Base-by-base conservation (phyloP, 2,888 invertebrate genomes). In the Leistus spinibarbis region DNA sequence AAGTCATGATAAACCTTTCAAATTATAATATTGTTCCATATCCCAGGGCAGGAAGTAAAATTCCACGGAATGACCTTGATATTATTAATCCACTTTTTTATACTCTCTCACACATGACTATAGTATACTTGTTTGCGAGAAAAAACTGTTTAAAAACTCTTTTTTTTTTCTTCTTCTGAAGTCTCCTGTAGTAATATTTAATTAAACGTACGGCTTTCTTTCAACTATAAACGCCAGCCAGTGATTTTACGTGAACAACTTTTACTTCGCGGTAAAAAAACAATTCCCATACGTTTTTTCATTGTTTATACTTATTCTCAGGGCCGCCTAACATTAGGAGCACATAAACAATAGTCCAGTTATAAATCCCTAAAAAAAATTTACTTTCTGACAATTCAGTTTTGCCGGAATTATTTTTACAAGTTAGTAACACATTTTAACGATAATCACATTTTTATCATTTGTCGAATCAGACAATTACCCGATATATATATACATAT, bases 31-130 rank as follows among this genome's bases (percentile, higher is more conserved):
- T 5, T 40, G 40, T 5, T 40, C 40, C 13, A 40, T 40, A 40
- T 40, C 40, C 13, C 0, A 13, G 10, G 40, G 40, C 40, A 40
- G 60, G 20, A 60, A 60, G 60, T 20, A 5, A 5, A 60, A 60
- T 60, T 19, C 4, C 60, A 60, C 22, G 60, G n/a, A n/a, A n/a
- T n/a, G n/a, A 60, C 60, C 60, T 60, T 60, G 60, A 60, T 60
- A 20, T 19, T 20, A 60, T 60, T 20, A 60, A 60, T 60, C 60
- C 19, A 60, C 60, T 60, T 16, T 17, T 60, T 60, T 60, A 19
- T 57, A n/a, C 57, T 16, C 20, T 9, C 17, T 19, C 22, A 60
- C 60, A 7, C 7, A 22, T 19, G 57, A 16, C 17, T 16, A 60
- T 10, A 60, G 20, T 17, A 13, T 40, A 40, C 40, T 24, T 40